Evolutionary conservation across 2,888 invertebrate species (phyloP).

Genomic region (Dicyrtomina minuta): DNA sequence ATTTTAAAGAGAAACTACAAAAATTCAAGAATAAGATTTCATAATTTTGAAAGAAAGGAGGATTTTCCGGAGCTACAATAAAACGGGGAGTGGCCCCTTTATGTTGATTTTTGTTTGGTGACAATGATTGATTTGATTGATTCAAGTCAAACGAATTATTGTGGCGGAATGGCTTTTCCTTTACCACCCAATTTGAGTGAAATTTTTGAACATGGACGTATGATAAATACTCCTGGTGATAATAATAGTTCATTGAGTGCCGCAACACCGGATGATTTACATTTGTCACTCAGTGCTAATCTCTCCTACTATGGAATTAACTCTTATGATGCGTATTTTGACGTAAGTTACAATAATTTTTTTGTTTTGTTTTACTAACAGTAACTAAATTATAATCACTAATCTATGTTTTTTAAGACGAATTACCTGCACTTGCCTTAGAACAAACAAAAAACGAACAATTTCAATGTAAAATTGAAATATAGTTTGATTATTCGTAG

Average conservation of each 20-base stretch:
- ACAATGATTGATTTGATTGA: slow-evolving; percentile 24
- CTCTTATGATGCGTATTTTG: slow-evolving; percentile 21
- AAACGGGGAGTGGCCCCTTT: neutral
- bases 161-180: slow-evolving; percentile 15
- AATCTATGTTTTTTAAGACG: too few species aligned
- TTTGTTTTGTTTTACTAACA: neutral
- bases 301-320: slow-evolving; percentile 26
- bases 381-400: too few species aligned
- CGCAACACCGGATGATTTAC: neutral
- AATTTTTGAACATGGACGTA: slow-evolving; percentile 19
- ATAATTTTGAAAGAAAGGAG: too few species aligned
- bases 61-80: too few species aligned
- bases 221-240: slow-evolving; percentile 21
- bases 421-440: too few species aligned
- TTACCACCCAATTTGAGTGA: slow-evolving; percentile 30
- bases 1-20: too few species aligned
- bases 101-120: neutral
- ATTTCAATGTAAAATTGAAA: too few species aligned
- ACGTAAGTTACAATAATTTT: slow-evolving; percentile 18
- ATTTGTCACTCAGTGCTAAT: neutral
- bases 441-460: too few species aligned
- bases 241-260: slow-evolving; percentile 7
- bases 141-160: neutral
- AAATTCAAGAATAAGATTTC: too few species aligned
- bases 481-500: too few species aligned